phyloP scores from a whole-genome alignment of 2,888 invertebrate genomes.

The Tetranychus piercei region DNA sequence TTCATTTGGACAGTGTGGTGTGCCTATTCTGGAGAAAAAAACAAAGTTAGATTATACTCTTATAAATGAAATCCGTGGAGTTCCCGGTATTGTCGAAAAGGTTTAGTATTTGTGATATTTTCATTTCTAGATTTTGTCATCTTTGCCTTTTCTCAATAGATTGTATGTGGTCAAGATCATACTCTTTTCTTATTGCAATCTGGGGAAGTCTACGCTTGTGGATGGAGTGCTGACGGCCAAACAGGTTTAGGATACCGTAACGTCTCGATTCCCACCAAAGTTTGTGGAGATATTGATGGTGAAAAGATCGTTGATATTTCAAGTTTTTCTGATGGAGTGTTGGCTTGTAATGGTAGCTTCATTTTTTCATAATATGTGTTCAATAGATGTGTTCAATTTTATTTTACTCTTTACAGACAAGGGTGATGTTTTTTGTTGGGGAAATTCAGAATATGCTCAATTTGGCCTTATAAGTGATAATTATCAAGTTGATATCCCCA shows the following conservation, averaged over 20 bases:
- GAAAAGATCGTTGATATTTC: constrained; percentile 64
- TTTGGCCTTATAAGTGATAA: constrained; percentile 40
- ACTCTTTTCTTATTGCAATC: constrained; percentile 57
- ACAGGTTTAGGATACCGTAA: constrained; percentile 41
- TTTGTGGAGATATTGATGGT: constrained; percentile 55
- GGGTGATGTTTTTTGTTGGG: constrained; percentile 90
- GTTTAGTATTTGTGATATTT: constrained; percentile 23
- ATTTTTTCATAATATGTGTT: not conserved
- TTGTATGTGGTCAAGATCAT: constrained; percentile 80
- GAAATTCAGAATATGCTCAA: constrained; percentile 82
- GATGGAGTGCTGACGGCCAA: constrained; percentile 89
- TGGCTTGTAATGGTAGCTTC: constrained; percentile 58
- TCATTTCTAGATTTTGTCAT: not conserved
- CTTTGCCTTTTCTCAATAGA: constrained; percentile 32
- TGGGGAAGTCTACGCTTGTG: constrained; percentile 68
- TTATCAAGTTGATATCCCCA: constrained; percentile 32
- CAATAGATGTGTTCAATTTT: not conserved
- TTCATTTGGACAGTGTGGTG: constrained; percentile 78
- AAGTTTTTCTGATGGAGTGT: constrained; percentile 61
- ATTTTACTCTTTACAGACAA: constrained; percentile 41
- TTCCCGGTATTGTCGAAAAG: constrained; percentile 35
- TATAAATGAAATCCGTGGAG: constrained; percentile 45
- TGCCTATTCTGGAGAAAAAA: constrained; percentile 55
- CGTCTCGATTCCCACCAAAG: constrained; percentile 35
- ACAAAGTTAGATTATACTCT: constrained; percentile 47